Conservation (phyloP, 2,888 invertebrate species). For the Ectropis crepuscularia region DNA sequence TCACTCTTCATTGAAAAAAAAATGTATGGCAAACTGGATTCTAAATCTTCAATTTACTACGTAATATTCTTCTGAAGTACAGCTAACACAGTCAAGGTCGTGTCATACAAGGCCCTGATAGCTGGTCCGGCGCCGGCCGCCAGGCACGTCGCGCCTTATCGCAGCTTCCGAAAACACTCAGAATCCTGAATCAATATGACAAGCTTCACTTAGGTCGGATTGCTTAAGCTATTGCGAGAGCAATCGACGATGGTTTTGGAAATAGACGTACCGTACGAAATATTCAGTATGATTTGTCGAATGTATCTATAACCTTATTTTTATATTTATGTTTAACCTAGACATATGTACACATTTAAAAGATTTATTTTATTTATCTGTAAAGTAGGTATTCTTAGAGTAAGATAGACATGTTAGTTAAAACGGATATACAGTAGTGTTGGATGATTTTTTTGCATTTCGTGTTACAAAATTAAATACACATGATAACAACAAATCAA, state of each 20-base stretch:
- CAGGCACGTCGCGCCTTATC: constrained; percentile 76
- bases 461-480: no score
- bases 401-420: no score
- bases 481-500: no score
- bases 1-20: no score
- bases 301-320: constrained; percentile 16
- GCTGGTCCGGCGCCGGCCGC: constrained; percentile 60
- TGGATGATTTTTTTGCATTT: no score
- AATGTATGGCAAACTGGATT: no score
- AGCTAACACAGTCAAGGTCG: constrained; percentile 48
- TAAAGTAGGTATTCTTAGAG: no score
- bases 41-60: background rate
- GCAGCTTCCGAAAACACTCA: constrained; percentile 73
- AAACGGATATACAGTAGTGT: no score
- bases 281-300: constrained; percentile 32
- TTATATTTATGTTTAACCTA: constrained; percentile 1
- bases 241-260: constrained; percentile 47
- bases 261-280: constrained; percentile 31
- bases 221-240: constrained; percentile 63
- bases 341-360: no score
- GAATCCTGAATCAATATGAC: constrained; percentile 74
- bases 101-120: constrained; percentile 59
- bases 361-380: background rate
- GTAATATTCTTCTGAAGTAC: constrained; percentile 43
- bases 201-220: constrained; percentile 71